Evolutionary conservation across 2,797 vertebrate species (phyloP).

Genomic region (Vireo griseus): DNA sequence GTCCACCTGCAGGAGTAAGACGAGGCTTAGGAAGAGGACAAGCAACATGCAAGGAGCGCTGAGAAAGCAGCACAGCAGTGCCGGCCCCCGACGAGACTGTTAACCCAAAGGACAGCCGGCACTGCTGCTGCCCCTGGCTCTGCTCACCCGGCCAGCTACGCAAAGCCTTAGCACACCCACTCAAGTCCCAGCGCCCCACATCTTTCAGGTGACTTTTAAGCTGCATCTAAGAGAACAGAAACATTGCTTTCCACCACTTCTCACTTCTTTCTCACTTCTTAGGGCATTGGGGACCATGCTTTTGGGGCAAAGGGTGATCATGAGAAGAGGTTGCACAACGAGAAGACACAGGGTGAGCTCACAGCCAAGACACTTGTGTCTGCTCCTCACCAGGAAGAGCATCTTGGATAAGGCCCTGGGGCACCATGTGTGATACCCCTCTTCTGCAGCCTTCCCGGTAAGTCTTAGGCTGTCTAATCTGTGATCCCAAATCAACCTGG

Average conservation of each 20-base stretch:
- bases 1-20: neutral
- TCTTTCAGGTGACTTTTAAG: neutral
- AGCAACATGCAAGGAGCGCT: neutral
- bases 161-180: neutral
- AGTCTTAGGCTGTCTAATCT: neutral
- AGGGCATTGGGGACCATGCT: fast-evolving
- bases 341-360: neutral
- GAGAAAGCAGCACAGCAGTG: neutral
- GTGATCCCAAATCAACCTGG: neutral
- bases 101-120: neutral
- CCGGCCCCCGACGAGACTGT: neutral
- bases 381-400: neutral
- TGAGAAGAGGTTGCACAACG: fast-evolving
- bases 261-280: neutral
- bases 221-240: neutral
- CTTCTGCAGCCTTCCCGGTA: neutral
- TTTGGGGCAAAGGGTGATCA: neutral
- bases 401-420: neutral
- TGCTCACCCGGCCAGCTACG: neutral
- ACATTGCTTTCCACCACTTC: neutral
- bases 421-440: neutral
- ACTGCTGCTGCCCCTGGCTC: neutral
- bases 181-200: neutral
- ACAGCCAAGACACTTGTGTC: neutral
- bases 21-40: neutral